phyloP scores from a whole-genome alignment of 2,113 vertebrate genomes.

The Cyprinodon brontotheroides region DNA sequence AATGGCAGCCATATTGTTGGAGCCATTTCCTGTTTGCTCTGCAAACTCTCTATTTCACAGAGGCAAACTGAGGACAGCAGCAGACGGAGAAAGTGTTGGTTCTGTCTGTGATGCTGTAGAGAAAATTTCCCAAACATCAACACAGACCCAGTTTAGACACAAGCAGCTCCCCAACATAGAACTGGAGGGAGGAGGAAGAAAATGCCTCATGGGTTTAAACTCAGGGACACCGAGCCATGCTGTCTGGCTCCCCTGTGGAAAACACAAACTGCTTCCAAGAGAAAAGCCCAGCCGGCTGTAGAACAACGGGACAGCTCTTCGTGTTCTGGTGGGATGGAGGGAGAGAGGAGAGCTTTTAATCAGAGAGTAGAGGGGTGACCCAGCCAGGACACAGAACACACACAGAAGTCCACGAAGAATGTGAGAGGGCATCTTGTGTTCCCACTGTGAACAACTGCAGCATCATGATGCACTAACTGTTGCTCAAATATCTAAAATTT shows the following conservation, averaged over 20 bases:
- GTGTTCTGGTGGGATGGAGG: slow-evolving; percentile 65
- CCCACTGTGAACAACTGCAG: neutral
- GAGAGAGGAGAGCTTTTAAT: slow-evolving; percentile 48
- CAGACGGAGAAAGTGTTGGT: slow-evolving; percentile 40
- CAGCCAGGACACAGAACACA: slow-evolving; percentile 2
- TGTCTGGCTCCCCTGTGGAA: slow-evolving; percentile 50
- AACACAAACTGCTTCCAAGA: slow-evolving; percentile 72
- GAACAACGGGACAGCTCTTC: slow-evolving; percentile 63
- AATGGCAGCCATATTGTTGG: too few relatives aligned
- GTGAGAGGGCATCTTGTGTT: neutral
- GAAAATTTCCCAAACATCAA: slow-evolving; percentile 36
- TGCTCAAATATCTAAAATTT: too few relatives aligned
- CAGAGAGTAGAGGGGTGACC: slow-evolving; percentile 68
- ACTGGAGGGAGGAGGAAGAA: slow-evolving; percentile 49
- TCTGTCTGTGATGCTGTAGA: slow-evolving; percentile 6
- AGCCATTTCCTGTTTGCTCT: too few relatives aligned
- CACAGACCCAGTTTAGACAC: slow-evolving; percentile 47
- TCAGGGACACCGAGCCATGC: slow-evolving; percentile 52
- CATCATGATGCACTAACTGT: slow-evolving; percentile 17
- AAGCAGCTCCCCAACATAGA: slow-evolving; percentile 54
- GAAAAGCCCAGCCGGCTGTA: slow-evolving; percentile 41
- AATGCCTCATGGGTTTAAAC: slow-evolving; percentile 61
- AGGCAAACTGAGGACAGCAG: slow-evolving; percentile 38
- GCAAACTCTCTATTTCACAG: neutral
- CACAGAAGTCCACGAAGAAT: slow-evolving; percentile 46